Evolutionary conservation across 2,113 vertebrate genomes (phyloP).

Genomic region (Equus quagga): DNA sequence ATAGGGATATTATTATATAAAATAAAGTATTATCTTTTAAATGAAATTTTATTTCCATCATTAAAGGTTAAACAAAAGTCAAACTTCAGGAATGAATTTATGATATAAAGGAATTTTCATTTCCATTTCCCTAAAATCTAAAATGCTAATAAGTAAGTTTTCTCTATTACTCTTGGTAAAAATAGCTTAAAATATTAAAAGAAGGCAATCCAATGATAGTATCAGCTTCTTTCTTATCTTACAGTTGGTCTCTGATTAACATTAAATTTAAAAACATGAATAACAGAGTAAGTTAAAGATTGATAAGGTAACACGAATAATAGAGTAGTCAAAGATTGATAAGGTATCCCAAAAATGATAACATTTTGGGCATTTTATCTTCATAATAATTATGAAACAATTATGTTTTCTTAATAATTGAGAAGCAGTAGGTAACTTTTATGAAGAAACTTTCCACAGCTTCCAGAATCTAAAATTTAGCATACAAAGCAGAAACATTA

Average conservation of each 20-base stretch:
- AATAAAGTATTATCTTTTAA: not conserved
- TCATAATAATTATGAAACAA: not conserved
- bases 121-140: not conserved
- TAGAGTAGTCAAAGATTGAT: not conserved
- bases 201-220: not conserved
- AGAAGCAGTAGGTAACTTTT: not conserved
- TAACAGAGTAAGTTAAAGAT: not conserved
- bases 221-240: slow-evolving; percentile 30
- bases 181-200: slow-evolving; percentile 44
- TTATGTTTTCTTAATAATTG: not conserved
- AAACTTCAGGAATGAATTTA: not conserved
- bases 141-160: slow-evolving; percentile 14
- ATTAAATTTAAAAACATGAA: slow-evolving; percentile 37
- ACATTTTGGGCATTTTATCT: not conserved
- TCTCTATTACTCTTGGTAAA: slow-evolving; percentile 2
- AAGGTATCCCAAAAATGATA: not conserved
- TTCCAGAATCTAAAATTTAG: slow-evolving; percentile 16
- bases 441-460: not conserved
- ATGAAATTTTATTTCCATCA: not conserved
- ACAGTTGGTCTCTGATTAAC: not conserved
- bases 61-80: not conserved
- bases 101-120: slow-evolving; percentile 5
- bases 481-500: not conserved
- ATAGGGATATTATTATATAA: not conserved
- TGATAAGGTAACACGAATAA: not conserved